Conservation (phyloP, 2,113 vertebrate species). For the Tachysurus fulvidraco region DNA sequence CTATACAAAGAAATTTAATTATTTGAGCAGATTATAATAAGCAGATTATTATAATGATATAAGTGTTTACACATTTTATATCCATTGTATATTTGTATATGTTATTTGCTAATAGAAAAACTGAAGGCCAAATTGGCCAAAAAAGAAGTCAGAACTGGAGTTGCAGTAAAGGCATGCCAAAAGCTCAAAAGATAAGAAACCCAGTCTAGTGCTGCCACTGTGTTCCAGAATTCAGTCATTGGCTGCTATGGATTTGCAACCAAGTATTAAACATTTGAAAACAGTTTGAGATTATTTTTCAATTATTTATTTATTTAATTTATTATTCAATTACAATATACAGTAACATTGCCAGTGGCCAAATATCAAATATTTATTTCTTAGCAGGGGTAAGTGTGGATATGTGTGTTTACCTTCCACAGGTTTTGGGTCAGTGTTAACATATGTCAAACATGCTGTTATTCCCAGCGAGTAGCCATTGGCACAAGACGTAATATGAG, state of each 20-base stretch:
- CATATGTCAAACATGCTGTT: slow-evolving; percentile 83
- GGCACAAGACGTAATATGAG: slow-evolving; percentile 87
- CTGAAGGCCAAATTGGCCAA: not conserved
- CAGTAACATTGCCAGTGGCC: not conserved
- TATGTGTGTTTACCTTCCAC: slow-evolving; percentile 82
- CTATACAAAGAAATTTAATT: too few species aligned
- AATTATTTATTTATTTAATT: not conserved
- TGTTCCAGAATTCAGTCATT: not conserved
- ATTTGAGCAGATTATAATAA: too few species aligned
- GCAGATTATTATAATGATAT: too few species aligned
- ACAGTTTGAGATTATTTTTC: not conserved
- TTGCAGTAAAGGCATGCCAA: not conserved
- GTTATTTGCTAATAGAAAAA: not conserved
- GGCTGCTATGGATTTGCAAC: not conserved
- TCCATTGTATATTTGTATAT: not conserved
- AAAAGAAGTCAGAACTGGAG: not conserved
- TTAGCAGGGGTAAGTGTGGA: not conserved
- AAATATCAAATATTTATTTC: not conserved
- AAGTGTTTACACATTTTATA: too few species aligned
- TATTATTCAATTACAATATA: not conserved
- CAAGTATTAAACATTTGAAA: not conserved
- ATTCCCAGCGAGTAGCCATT: slow-evolving; percentile 88
- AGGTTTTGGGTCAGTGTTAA: slow-evolving; percentile 80
- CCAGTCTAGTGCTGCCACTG: not conserved
- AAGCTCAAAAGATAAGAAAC: not conserved